phyloP scores from a whole-genome alignment of 2,113 vertebrate species.

The Arvicanthis niloticus region DNA sequence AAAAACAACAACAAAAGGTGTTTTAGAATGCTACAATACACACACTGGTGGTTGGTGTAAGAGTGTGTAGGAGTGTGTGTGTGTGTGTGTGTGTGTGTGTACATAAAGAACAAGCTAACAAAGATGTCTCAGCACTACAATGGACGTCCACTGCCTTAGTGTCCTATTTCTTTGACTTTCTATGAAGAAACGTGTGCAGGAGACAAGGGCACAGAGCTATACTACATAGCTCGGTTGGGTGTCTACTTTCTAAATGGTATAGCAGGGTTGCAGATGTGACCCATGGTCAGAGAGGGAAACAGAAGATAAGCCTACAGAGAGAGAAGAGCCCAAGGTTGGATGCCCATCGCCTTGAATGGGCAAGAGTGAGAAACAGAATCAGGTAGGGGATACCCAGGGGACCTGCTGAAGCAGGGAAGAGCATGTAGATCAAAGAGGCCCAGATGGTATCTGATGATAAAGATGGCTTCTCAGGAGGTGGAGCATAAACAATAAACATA shows the following conservation, averaged over 20 bases:
- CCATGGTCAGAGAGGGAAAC: conserved; percentile 4
- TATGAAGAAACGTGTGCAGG: background rate
- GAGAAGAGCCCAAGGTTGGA: background rate
- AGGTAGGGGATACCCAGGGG: too few species aligned
- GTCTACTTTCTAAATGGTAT: background rate
- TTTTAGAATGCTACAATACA: background rate
- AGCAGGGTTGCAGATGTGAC: background rate
- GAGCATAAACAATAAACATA: background rate
- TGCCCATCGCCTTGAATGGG: background rate
- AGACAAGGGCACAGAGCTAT: background rate
- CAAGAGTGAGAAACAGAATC: background rate
- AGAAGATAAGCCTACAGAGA: background rate
- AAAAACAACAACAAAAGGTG: background rate
- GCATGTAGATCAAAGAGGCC: background rate
- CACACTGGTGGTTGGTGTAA: background rate
- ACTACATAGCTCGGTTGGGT: background rate
- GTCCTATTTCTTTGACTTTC: background rate
- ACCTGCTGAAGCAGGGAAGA: background rate
- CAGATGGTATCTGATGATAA: background rate
- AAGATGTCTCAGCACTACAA: background rate
- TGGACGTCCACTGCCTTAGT: background rate
- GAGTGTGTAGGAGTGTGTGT: background rate
- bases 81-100: background rate
- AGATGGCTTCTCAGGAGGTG: background rate
- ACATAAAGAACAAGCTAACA: background rate